Conservation (phyloP, 2,797 vertebrate species). For the Uromys caudimaculatus region DNA sequence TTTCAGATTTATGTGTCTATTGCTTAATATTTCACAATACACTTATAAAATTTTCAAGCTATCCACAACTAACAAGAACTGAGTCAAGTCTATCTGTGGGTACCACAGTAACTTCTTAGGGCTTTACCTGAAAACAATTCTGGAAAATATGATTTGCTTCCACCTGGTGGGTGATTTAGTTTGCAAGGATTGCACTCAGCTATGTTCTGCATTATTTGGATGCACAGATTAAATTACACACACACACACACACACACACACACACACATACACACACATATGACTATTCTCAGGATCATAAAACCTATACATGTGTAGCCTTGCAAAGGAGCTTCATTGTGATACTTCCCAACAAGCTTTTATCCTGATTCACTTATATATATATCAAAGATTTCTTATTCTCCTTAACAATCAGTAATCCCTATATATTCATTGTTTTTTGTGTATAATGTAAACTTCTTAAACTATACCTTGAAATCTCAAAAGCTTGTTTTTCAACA, state of each 20-base stretch:
- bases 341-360: neutral
- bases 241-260: too few species aligned
- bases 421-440: conserved; percentile 43
- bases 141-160: conserved; percentile 24
- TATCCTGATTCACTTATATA: conserved; percentile 18
- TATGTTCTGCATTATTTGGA: conserved; percentile 23
- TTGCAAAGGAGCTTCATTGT: conserved; percentile 37
- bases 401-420: conserved; percentile 30
- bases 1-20: neutral
- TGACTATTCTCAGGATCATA: conserved; percentile 29
- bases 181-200: neutral
- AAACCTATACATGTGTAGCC: neutral
- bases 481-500: conserved; percentile 56
- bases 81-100: neutral
- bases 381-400: conserved; percentile 39
- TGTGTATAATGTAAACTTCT: conserved; percentile 63
- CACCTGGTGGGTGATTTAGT: neutral
- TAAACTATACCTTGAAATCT: conserved; percentile 67
- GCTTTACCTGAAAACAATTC: neutral
- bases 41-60: neutral
- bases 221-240: neutral
- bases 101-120: neutral
- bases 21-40: neutral
- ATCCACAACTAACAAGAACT: neutral
- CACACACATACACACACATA: too few species aligned